A percentile compares a stretch with the other conserved stretches of the same genome.
Evolutionary conservation across 2,888 invertebrate species (phyloP).

Genomic region (Agrypnus murinus): DNA sequence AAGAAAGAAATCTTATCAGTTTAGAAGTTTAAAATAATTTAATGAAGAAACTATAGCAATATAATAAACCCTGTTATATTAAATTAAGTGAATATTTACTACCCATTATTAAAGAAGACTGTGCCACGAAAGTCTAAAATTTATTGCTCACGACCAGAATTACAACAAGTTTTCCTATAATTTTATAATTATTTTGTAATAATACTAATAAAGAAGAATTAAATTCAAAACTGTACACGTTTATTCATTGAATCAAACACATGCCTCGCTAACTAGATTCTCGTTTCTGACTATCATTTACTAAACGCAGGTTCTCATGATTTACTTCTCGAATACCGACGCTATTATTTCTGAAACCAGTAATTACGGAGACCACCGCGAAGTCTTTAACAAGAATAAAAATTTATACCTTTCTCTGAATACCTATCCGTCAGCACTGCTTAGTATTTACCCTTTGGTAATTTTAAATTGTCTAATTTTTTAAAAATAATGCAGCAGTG

Average conservation of each 20-base stretch:
- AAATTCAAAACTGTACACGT: slow-evolving; percentile 31
- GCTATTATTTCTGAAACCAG: slow-evolving; percentile 69
- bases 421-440: slow-evolving; percentile 41
- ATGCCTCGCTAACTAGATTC: slow-evolving; percentile 62
- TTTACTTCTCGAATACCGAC: slow-evolving; percentile 68
- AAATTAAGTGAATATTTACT: no score
- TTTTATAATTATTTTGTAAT: slow-evolving; percentile 28
- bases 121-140: neutral
- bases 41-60: no score
- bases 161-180: slow-evolving; percentile 14
- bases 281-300: slow-evolving; percentile 65
- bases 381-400: slow-evolving; percentile 59
- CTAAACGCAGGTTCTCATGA: slow-evolving; percentile 69
- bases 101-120: no score
- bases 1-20: no score
- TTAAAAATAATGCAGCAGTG: neutral
- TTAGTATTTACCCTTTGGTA: slow-evolving; percentile 30
- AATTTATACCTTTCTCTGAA: slow-evolving; percentile 45
- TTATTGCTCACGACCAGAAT: slow-evolving; percentile 18
- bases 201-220: slow-evolving; percentile 29
- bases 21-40: no score
- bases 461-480: slow-evolving; percentile 34
- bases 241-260: slow-evolving; percentile 38
- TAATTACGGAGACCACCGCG: slow-evolving; percentile 70
- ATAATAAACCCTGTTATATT: no score